These are phyloP conservation scores for Psittacula echo DNA, from an alignment of 2,797 vertebrate species.

Conservation along the genomic window DNA sequence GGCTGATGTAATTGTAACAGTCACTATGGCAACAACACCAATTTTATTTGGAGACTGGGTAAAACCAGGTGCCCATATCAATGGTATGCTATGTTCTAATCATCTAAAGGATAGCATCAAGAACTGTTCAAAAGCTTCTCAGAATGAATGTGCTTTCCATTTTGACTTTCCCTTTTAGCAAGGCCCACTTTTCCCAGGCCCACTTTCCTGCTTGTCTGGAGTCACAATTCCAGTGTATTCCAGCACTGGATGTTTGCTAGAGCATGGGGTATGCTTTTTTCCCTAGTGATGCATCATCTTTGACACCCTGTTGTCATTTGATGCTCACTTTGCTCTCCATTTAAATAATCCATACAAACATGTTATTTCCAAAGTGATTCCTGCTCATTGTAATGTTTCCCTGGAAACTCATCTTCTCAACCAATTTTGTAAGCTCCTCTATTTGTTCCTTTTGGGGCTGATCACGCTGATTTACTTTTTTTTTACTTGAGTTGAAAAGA, in stretches of 20 bases:
- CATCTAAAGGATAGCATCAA: accelerated
- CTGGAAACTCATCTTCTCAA: neutral
- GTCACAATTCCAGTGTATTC: neutral
- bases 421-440: neutral
- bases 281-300: neutral
- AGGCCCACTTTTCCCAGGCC: neutral
- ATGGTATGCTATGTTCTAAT: conserved; percentile 78
- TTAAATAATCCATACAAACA: neutral
- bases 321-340: neutral
- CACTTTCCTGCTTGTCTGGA: neutral
- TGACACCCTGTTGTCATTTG: neutral
- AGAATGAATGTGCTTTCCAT: neutral
- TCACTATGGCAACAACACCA: conserved; percentile 87
- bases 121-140: neutral
- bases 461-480: neutral
- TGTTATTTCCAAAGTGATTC: neutral
- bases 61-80: conserved; percentile 93
- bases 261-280: neutral
- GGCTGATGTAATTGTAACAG: conserved; percentile 92
- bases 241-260: neutral
- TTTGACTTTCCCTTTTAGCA: neutral
- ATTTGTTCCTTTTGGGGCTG: neutral
- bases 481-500: neutral
- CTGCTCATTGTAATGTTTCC: neutral
- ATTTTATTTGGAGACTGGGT: conserved; percentile 92